phyloP scores from a whole-genome alignment of 2,113 vertebrate species.

The Chelonoidis abingdonii region DNA sequence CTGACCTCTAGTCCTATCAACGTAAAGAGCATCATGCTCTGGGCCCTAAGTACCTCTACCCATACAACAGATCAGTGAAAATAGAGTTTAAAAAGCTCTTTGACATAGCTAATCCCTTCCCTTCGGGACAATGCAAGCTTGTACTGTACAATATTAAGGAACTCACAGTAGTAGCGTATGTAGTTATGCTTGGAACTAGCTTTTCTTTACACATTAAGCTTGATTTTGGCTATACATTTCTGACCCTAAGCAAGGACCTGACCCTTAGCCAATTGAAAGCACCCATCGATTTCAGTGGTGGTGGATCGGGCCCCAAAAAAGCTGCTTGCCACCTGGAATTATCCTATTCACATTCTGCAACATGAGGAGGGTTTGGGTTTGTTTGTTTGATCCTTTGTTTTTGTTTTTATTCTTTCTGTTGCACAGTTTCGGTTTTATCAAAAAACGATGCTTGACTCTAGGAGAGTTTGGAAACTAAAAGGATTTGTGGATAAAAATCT shows the following conservation, averaged over 20 bases:
- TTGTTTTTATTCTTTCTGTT: background rate
- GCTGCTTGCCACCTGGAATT: background rate
- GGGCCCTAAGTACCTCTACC: background rate
- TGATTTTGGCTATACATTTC: background rate
- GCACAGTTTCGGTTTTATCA: background rate
- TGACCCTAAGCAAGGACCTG: rapidly evolving
- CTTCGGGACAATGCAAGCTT: rapidly evolving
- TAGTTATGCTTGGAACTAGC: background rate
- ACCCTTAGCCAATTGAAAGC: background rate
- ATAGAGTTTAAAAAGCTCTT: background rate
- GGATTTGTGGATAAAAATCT: background rate
- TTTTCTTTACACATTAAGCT: background rate
- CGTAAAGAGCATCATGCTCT: background rate
- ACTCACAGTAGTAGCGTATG: background rate
- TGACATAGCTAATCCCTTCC: rapidly evolving
- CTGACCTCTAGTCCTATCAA: background rate
- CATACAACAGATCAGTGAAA: background rate
- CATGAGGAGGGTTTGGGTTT: background rate
- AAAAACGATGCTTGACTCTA: background rate
- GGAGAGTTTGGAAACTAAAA: background rate
- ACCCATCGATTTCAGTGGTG: background rate
- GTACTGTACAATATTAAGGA: rapidly evolving
- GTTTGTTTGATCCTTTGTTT: background rate
- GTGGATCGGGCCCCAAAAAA: background rate
- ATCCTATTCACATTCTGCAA: background rate